These are phyloP conservation scores for Endotricha flammealis DNA, from an alignment of 2,888 invertebrate genomes.

Conservation along the genomic window DNA sequence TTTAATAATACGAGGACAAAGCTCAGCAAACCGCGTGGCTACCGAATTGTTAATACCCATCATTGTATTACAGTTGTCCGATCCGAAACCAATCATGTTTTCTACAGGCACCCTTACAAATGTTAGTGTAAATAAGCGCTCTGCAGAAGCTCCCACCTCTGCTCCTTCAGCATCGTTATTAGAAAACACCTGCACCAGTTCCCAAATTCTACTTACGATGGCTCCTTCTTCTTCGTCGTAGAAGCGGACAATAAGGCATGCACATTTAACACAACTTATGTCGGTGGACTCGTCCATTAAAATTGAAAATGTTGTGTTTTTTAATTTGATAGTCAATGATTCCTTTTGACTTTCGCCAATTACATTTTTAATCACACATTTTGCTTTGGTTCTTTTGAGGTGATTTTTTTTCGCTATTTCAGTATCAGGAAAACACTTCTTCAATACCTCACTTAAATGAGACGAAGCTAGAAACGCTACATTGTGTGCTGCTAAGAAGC, in stretches of 20 bases:
- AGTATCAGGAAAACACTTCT: no score
- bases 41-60: conserved; percentile 9
- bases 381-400: conserved; percentile 3
- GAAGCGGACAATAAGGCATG: conserved; percentile 11
- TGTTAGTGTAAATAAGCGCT: conserved; percentile 2
- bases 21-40: conserved; percentile 8
- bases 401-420: no score
- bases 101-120: conserved; percentile 5
- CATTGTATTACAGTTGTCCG: no score
- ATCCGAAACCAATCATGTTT: conserved; percentile 9
- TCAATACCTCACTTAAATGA: no score
- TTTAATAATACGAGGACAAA: conserved; percentile 9
- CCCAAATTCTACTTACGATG: conserved; percentile 11
- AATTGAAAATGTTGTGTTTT: conserved; percentile 8
- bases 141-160: neutral
- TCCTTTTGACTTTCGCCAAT: neutral
- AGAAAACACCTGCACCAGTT: conserved; percentile 4
- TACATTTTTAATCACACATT: neutral
- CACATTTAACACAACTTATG: conserved; percentile 8
- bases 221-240: conserved; percentile 10
- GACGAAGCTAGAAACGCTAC: no score
- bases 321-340: neutral
- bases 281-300: conserved; percentile 12
- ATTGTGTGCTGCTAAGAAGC: no score
- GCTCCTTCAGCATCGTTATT: no score